A percentile compares a stretch with the other conserved stretches of the same genome.
phyloP scores from a whole-genome alignment of 1,140 invertebrate species.

The Brachystomella parvula region DNA sequence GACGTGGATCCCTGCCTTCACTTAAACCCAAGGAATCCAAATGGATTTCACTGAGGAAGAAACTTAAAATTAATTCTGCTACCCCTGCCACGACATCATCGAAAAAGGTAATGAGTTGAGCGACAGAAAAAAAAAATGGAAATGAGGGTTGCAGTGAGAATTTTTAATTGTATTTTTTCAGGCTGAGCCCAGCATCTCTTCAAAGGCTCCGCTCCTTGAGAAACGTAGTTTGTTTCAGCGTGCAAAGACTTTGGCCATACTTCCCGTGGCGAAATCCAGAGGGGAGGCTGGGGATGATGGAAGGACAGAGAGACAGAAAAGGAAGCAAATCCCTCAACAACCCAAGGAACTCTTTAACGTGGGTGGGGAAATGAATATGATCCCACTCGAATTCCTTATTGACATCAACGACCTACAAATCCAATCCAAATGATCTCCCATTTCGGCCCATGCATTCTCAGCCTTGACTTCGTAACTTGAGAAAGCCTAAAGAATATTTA shows the following conservation, averaged over 20 bases:
- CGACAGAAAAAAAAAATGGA: background rate
- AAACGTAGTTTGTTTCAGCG: slow-evolving; percentile 34
- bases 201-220: too few species aligned
- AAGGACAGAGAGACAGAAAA: background rate
- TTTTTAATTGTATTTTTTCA: too few species aligned
- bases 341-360: slow-evolving; percentile 28
- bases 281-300: background rate
- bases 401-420: slow-evolving; percentile 34
- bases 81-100: slow-evolving; percentile 3
- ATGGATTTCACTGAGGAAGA: slow-evolving; percentile 36
- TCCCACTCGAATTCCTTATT: slow-evolving; percentile 37
- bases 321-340: background rate
- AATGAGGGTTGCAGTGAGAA: background rate
- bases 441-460: too few species aligned
- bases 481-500: too few species aligned
- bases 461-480: too few species aligned
- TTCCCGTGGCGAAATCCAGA: slow-evolving; percentile 17
- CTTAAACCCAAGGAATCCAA: slow-evolving; percentile 33
- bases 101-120: too few species aligned
- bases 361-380: slow-evolving; percentile 38
- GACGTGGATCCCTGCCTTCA: slow-evolving; percentile 31
- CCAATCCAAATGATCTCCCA: too few species aligned
- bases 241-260: slow-evolving; percentile 36
- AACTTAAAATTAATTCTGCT: slow-evolving; percentile 29
- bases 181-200: too few species aligned